phyloP scores from a whole-genome alignment of 1,140 invertebrate genomes.

The Heliconius eleuchia region DNA sequence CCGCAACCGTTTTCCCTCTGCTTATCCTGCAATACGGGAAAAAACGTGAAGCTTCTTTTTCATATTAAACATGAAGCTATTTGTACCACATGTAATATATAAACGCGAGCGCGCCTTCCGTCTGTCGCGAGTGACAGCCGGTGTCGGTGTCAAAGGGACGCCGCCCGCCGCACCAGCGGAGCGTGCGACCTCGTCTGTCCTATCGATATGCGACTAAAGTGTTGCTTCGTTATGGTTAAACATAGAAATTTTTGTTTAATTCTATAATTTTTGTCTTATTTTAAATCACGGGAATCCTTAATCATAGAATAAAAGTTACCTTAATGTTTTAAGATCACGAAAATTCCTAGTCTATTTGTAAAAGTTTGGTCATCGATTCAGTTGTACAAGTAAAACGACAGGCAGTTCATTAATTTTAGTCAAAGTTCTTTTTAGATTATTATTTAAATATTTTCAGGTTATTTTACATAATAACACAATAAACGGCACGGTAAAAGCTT shows the following conservation, averaged over 20 bases:
- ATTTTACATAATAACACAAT: too few species aligned
- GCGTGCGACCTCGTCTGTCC: constrained; percentile 1
- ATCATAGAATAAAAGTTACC: not conserved
- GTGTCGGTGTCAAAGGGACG: constrained; percentile 25
- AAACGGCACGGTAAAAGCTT: too few species aligned
- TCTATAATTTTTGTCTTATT: not conserved
- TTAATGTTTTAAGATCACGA: too few species aligned
- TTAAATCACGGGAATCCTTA: not conserved
- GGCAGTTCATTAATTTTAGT: too few species aligned
- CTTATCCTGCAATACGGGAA: too few species aligned
- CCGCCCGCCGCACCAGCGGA: constrained; percentile 14
- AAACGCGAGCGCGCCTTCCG: constrained; percentile 10
- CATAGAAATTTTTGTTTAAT: not conserved
- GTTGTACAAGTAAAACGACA: too few species aligned
- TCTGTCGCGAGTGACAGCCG: constrained; percentile 20
- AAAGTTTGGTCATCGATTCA: too few species aligned
- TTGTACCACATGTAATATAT: constrained; percentile 17
- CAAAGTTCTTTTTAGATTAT: too few species aligned
- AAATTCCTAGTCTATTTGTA: too few species aligned
- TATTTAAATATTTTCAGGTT: too few species aligned
- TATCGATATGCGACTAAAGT: not conserved
- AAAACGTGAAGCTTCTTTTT: not conserved
- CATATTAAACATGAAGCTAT: constrained; percentile 1
- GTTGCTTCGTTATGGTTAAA: not conserved
- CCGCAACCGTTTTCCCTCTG: too few species aligned